These are phyloP conservation scores for Holacanthus passer DNA, from an alignment of 2,113 vertebrate genomes.

Conservation along the genomic window DNA sequence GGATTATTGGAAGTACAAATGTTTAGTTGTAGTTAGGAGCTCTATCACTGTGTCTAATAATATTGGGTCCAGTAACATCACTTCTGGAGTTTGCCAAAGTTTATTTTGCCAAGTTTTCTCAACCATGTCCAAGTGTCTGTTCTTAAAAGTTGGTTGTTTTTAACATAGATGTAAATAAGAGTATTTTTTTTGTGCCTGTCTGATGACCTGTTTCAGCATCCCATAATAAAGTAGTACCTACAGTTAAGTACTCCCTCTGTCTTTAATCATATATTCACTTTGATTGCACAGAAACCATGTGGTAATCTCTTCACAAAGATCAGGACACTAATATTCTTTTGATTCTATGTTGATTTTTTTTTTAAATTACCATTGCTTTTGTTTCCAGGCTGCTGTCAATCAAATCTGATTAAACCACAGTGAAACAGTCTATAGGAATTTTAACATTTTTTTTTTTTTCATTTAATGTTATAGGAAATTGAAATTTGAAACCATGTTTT, in stretches of 20 bases:
- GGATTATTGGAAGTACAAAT: background rate
- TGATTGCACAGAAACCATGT: background rate
- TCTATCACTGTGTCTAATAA: background rate
- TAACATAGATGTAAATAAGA: conserved; percentile 84
- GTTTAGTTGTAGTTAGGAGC: conserved; percentile 20
- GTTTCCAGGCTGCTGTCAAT: background rate
- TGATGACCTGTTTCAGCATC: conserved; percentile 63
- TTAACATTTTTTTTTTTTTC: too few relatives aligned
- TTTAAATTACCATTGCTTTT: too few relatives aligned
- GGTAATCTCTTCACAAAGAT: background rate
- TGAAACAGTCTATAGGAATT: background rate
- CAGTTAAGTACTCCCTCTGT: conserved; percentile 1
- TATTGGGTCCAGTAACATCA: conserved; percentile 4
- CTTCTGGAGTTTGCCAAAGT: conserved; percentile 69
- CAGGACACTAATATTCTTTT: background rate
- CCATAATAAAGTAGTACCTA: conserved; percentile 80
- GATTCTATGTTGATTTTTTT: background rate
- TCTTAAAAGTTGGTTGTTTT: conserved; percentile 53
- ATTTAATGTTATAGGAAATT: too few relatives aligned
- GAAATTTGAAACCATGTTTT: too few relatives aligned
- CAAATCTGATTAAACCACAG: too few relatives aligned
- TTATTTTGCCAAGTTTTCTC: conserved; percentile 54
- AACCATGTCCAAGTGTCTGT: conserved; percentile 39
- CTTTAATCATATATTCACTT: background rate
- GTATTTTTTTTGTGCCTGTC: conserved; percentile 83